A percentile compares a stretch with the other conserved stretches of the same genome.
Conservation (phyloP, 2,888 invertebrate species). For the Polyommatus icarus region DNA sequence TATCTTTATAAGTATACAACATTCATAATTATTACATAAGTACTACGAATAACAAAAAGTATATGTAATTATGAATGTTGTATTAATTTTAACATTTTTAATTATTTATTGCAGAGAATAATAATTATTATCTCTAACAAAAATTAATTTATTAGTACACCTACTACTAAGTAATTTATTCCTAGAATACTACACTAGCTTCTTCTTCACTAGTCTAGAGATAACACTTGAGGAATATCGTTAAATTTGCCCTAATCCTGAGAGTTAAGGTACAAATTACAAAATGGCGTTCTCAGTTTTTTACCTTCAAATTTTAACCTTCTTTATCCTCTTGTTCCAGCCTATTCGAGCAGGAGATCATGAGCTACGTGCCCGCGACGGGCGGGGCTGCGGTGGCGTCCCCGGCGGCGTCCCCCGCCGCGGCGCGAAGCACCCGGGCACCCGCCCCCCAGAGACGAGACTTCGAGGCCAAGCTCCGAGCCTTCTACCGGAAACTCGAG, state of each 20-base stretch:
- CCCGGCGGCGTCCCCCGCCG: constrained; percentile 90
- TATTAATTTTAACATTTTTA: background rate
- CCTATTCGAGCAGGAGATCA: constrained; percentile 98
- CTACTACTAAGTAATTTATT: background rate
- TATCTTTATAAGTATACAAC: background rate
- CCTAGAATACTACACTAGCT: background rate
- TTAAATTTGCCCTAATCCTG: too few species aligned
- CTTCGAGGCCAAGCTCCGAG: constrained; percentile 96
- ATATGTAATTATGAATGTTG: background rate
- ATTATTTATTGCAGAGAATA: background rate
- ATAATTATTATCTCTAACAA: background rate
- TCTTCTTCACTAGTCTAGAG: background rate
- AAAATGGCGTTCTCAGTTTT: background rate
- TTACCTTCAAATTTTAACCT: background rate
- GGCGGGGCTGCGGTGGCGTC: constrained; percentile 77
- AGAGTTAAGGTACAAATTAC: too few species aligned
- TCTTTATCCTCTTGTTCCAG: constrained; percentile 68
- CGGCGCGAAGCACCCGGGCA: constrained; percentile 88
- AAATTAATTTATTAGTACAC: background rate
- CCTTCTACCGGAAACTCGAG: constrained; percentile 96
- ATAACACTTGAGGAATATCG: too few species aligned
- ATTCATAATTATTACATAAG: too few species aligned
- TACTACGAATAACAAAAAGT: too few species aligned
- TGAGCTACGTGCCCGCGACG: constrained; percentile 94
- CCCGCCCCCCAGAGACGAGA: constrained; percentile 95